These are phyloP conservation scores for Sinella curviseta DNA, from an alignment of 1,140 invertebrate species.

Conservation along the genomic window DNA sequence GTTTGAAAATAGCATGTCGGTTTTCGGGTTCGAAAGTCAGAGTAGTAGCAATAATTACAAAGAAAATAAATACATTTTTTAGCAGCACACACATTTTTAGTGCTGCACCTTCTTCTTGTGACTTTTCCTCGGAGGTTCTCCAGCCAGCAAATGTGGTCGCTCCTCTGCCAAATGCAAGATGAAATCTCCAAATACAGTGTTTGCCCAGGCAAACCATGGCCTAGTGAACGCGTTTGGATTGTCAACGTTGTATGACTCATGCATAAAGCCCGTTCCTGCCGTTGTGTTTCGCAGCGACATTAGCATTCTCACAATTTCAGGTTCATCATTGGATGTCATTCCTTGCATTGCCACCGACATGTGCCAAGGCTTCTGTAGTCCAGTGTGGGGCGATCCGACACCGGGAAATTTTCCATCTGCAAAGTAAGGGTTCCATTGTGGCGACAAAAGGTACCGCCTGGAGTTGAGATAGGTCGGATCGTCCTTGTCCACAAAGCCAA, in stretches of 20 bases:
- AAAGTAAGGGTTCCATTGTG: slow-evolving; percentile 44
- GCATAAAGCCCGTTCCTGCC: slow-evolving; percentile 41
- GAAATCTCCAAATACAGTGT: slow-evolving; percentile 47
- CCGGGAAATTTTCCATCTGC: slow-evolving; percentile 39
- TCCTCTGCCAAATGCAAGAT: slow-evolving; percentile 39
- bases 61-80: no score
- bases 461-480: slow-evolving; percentile 43
- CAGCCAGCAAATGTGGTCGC: slow-evolving; percentile 30
- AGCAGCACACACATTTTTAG: no score
- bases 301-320: slow-evolving; percentile 42
- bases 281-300: slow-evolving; percentile 34
- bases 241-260: background rate
- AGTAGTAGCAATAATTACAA: no score
- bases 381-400: slow-evolving; percentile 44
- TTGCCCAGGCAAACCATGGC: slow-evolving; percentile 46
- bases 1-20: no score
- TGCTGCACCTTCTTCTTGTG: no score
- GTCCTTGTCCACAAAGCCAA: slow-evolving; percentile 34
- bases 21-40: no score
- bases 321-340: slow-evolving; percentile 39
- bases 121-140: background rate
- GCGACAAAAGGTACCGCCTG: slow-evolving; percentile 37
- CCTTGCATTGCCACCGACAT: slow-evolving; percentile 46
- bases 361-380: slow-evolving; percentile 44
- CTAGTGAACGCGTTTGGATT: slow-evolving; percentile 34